Evolutionary conservation across 2,888 invertebrate species (phyloP), one percentile per base, ranked within the genome.

Genomic region (Gryllus longicercus): DNA sequence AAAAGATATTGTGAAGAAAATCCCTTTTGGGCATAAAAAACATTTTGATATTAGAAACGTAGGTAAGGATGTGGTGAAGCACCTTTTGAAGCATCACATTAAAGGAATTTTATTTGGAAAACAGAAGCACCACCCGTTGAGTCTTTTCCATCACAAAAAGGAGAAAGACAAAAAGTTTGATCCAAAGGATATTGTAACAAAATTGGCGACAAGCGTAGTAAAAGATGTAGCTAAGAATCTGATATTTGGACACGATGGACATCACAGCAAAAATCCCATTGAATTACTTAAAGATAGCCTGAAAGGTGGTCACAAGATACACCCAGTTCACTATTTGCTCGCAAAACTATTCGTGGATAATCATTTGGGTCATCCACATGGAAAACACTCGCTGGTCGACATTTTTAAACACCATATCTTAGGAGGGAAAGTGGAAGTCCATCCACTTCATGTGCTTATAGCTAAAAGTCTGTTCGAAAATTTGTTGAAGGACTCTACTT

Each of bases 391-490:
- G 1, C 63, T 63, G 5, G 14, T 63, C n/a, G 8, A 63, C n/a
- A 14, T 63, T 63, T 63, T 63, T 18, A 63, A 63, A n/a, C 63
- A 63, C 5, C 63, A 14, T n/a, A 14, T 63, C 16, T 63, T 63
- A 18, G 63, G 63, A 18, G 63, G 63, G 11, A 63, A 63, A 63
- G 16, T 63, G 14, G n/a, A 63, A 18, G n/a, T 63, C 5, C 63
- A 63, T 63, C 63, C 63, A 5, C 14, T 63, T 63, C 63, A 63
- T 8, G 14, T 63, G 11, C 14, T 63, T 63, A 63, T 63, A 18
- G 63, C 63, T n/a, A 63, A 63, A n/a, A 63, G n/a, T 8, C n/a
- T 63, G 63, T 63, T 63, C n/a, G 63, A 63, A 63, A 63, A 63
- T 63, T n/a, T 63, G 4, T 63, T 63, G 63, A 63, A 63, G n/a